phyloP scores from a whole-genome alignment of 2,797 vertebrate species.

The Geotrypetes seraphini region DNA sequence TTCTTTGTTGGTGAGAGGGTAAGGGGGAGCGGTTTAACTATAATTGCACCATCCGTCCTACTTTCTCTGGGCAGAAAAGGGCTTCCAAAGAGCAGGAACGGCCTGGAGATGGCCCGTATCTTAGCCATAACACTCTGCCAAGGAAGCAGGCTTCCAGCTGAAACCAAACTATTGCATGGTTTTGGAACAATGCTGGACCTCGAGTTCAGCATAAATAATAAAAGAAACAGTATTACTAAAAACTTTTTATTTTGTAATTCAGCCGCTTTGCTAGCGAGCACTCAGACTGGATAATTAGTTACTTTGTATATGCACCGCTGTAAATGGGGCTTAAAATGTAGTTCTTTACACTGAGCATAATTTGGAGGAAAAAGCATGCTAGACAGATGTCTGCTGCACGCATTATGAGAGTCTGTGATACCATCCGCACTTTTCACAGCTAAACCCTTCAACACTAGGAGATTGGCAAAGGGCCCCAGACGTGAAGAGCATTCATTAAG shows the following conservation, averaged over 20 bases:
- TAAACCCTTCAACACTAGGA: constrained; percentile 50
- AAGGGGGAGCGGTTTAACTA: too few relatives aligned
- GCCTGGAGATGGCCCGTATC: neutral
- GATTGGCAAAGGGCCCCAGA: constrained; percentile 44
- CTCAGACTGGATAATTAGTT: constrained; percentile 18
- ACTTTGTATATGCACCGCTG: constrained; percentile 13
- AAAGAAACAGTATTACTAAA: neutral
- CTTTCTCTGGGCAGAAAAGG: neutral
- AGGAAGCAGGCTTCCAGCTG: neutral
- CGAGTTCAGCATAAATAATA: constrained; percentile 1
- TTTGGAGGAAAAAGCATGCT: constrained; percentile 38
- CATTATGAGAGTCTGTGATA: constrained; percentile 45
- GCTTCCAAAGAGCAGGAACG: neutral
- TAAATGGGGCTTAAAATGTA: constrained; percentile 33
- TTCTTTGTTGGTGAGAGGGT: too few relatives aligned
- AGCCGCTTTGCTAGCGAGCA: constrained; percentile 7
- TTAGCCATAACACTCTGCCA: neutral
- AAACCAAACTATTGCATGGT: neutral
- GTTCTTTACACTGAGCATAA: constrained; percentile 28
- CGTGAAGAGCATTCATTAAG: constrained; percentile 56
- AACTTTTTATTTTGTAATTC: constrained; percentile 12
- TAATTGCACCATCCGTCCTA: too few relatives aligned
- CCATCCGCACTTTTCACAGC: constrained; percentile 43
- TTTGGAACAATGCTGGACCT: neutral
- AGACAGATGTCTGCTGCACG: constrained; percentile 42